Evolutionary conservation across 2,113 vertebrate genomes (phyloP).

Genomic region (Nesoenas mayeri): DNA sequence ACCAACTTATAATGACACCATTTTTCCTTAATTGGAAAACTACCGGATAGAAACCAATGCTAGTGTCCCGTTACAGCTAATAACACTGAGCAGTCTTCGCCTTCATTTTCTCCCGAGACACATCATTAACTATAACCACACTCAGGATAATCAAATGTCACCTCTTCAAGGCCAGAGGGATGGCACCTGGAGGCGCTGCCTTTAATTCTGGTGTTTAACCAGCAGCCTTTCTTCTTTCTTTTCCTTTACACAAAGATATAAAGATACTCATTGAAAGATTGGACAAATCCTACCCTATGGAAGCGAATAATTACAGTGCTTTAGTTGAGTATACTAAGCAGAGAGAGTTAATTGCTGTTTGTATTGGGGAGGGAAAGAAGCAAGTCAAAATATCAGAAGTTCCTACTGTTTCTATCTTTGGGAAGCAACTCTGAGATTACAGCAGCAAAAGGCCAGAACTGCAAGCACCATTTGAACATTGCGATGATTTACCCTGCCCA

Average conservation of each 20-base stretch:
- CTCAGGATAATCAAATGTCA: not conserved
- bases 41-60: not conserved
- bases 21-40: conserved; percentile 15
- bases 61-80: not conserved
- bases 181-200: not conserved
- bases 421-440: not conserved
- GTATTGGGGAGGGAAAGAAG: conserved; percentile 8
- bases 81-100: not conserved
- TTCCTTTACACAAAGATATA: not conserved
- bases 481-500: not conserved
- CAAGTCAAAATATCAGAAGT: conserved; percentile 46
- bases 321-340: not conserved
- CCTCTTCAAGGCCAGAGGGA: not conserved
- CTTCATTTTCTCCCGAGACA: not conserved
- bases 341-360: conserved; percentile 55
- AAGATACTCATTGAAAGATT: not conserved
- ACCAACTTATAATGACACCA: not conserved
- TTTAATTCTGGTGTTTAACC: not conserved
- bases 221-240: not conserved
- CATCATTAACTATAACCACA: not conserved
- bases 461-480: not conserved
- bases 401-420: not conserved
- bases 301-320: conserved; percentile 54
- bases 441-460: not conserved
- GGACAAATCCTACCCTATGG: not conserved